Conservation (phyloP, 2,113 vertebrate genomes). For the Bombycilla garrulus region DNA sequence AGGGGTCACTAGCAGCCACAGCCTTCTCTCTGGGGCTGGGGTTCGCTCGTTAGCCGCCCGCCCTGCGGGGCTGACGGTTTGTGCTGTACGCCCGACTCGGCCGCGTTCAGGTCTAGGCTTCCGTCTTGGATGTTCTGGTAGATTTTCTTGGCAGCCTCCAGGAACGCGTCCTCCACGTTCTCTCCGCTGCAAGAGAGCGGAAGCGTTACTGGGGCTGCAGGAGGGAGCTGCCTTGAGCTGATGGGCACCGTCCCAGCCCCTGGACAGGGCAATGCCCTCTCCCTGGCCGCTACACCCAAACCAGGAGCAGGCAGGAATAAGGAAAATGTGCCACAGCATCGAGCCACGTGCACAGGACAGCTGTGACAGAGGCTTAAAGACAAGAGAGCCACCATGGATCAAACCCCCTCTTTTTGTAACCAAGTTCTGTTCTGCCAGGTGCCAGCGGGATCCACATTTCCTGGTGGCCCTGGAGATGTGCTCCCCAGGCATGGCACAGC, state of each 20-base stretch:
- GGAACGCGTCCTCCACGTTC: constrained; percentile 96
- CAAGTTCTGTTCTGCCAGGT: background rate
- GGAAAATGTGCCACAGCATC: fast-evolving
- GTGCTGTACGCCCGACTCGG: constrained; percentile 95
- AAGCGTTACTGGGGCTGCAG: background rate
- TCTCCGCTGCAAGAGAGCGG: constrained; percentile 81
- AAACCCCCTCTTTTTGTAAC: too few relatives aligned
- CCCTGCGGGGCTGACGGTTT: constrained; percentile 94
- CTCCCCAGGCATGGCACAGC: fast-evolving
- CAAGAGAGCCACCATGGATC: fast-evolving
- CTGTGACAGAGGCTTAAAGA: background rate
- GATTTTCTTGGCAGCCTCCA: constrained; percentile 98
- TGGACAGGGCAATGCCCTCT: background rate
- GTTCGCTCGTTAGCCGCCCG: constrained; percentile 89
- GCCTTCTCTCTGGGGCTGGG: constrained; percentile 92
- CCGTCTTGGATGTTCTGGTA: constrained; percentile 99
- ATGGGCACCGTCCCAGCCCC: background rate
- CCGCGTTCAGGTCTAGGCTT: constrained; percentile 96
- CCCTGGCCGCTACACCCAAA: fast-evolving
- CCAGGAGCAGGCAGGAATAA: background rate
- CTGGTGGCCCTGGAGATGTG: background rate
- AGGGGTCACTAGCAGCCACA: constrained; percentile 95
- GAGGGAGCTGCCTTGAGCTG: background rate
- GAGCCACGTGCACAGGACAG: fast-evolving
- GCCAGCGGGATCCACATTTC: background rate